A percentile compares a stretch with the other conserved stretches of the same genome.
phyloP scores from a whole-genome alignment of 2,888 invertebrate genomes.

The Drosophila seclusa region DNA sequence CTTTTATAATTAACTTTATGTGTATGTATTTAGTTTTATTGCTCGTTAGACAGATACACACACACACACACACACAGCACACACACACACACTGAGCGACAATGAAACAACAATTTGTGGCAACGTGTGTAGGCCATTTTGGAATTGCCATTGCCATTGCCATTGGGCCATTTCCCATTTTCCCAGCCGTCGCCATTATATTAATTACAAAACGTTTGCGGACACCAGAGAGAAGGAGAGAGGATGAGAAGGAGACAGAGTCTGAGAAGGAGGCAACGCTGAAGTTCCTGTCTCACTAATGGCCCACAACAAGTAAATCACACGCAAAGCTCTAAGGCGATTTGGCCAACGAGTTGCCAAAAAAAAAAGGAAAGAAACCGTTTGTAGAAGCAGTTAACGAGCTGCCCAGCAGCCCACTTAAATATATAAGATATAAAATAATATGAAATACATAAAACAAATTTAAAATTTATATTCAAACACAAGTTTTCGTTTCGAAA shows the following conservation, averaged over 20 bases:
- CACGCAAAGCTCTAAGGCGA: slow-evolving; percentile 79
- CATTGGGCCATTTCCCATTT: slow-evolving; percentile 37
- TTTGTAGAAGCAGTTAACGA: slow-evolving; percentile 66
- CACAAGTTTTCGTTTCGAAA: slow-evolving; percentile 28
- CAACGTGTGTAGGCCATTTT: slow-evolving; percentile 78
- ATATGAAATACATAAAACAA: not conserved
- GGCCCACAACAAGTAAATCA: slow-evolving; percentile 78
- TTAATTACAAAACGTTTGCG: slow-evolving; percentile 76
- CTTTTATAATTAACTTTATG: slow-evolving; percentile 79
- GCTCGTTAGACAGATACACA: slow-evolving; percentile 69
- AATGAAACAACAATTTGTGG: slow-evolving; percentile 79
- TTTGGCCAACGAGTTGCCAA: slow-evolving; percentile 55
- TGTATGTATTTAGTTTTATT: slow-evolving; percentile 80
- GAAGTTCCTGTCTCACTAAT: slow-evolving; percentile 65
- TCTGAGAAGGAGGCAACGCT: slow-evolving; percentile 1
- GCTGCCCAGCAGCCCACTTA: slow-evolving; percentile 34
- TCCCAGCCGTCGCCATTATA: slow-evolving; percentile 73
- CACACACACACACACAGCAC: slow-evolving; percentile 3
- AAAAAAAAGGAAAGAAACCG: slow-evolving; percentile 24
- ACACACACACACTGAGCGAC: slow-evolving; percentile 53
- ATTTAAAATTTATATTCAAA: not conserved
- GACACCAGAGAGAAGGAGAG: slow-evolving; percentile 31
- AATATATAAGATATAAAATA: slow-evolving; percentile 16
- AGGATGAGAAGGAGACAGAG: not conserved
- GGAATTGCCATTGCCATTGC: slow-evolving; percentile 46